These are phyloP conservation scores for Carassius auratus DNA, from an alignment of 2,113 vertebrate species.

Conservation along the genomic window DNA sequence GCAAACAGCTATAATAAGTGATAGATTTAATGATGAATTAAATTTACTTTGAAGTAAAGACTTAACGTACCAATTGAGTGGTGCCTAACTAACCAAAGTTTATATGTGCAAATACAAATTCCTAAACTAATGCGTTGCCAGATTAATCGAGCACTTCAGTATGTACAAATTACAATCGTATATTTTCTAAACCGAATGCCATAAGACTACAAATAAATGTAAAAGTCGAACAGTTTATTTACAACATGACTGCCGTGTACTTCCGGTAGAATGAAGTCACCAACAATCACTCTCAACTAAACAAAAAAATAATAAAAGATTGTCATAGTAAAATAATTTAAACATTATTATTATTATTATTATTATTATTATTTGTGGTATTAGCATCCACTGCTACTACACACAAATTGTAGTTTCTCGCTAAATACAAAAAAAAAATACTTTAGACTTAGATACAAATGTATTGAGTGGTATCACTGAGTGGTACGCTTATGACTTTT, in stretches of 20 bases:
- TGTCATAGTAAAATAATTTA: not conserved
- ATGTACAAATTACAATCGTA: not conserved
- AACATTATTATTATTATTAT: not conserved
- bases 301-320: not conserved
- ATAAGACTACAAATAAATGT: not conserved
- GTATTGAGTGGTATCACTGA: not conserved
- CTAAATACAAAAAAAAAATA: too few species aligned
- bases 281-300: not conserved
- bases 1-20: not conserved
- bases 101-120: not conserved
- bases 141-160: not conserved
- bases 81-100: not conserved
- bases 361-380: too few species aligned
- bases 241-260: not conserved
- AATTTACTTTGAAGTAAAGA: constrained; percentile 1
- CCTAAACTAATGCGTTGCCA: too few species aligned
- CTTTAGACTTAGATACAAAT: too few species aligned
- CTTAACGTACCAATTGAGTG: not conserved
- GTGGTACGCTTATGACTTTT: not conserved
- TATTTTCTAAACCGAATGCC: not conserved
- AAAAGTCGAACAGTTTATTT: constrained; percentile 5
- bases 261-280: constrained; percentile 16
- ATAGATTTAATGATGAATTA: not conserved
- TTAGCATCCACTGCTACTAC: not conserved
- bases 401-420: not conserved